Base-by-base conservation (phyloP, 1,140 invertebrate genomes). In the Halictus rubicundus region DNA sequence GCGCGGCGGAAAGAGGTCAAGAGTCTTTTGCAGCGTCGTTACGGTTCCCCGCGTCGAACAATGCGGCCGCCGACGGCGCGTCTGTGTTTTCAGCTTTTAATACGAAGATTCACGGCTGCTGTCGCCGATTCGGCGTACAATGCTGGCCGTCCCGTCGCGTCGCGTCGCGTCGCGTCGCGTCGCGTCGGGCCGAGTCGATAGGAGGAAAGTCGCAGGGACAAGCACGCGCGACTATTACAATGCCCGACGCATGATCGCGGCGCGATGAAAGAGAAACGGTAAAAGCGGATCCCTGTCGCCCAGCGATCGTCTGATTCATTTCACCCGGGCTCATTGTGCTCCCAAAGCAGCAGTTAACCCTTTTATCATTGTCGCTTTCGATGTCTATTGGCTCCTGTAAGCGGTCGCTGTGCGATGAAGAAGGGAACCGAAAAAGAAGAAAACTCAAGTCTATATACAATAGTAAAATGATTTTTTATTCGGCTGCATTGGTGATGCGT, bases 11-110 rank as follows among this genome's bases (percentile, higher is more conserved):
- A 78, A 32, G 76, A 64, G 68, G 68, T 78, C 76, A 72, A 78
- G 68, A 78, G 69, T 72, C 76, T 72, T 72, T 78, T 65, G 69
- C 68, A 64, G 61, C 68, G 60, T 78, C 68, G 69, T 78, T 78
- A 78, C 76, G 68, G 49, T 72, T 64, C 69, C 68, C 23, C 68
- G 59, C 32, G 60, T 54, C 76, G 66, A 69, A 77, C 66, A 77
- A 78, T 78, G 25, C 37, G n/a, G 8, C 23, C 46, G 42, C 63
- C 65, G 68, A 25, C 42, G 68, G 21, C 57, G 19, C 39, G 65
- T 61, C 23, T 25, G n/a, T 27, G 23, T 61, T 77, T 77, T 63
- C 74, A 39, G 65, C 16, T 69, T 68, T 69, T 69, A 77, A 77
- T 61, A 69, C 74, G 27, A 49, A 42, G 60, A 46, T 25, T 8